phyloP scores from a whole-genome alignment of 1,140 invertebrate genomes.

The Drosophila pectinifera region DNA sequence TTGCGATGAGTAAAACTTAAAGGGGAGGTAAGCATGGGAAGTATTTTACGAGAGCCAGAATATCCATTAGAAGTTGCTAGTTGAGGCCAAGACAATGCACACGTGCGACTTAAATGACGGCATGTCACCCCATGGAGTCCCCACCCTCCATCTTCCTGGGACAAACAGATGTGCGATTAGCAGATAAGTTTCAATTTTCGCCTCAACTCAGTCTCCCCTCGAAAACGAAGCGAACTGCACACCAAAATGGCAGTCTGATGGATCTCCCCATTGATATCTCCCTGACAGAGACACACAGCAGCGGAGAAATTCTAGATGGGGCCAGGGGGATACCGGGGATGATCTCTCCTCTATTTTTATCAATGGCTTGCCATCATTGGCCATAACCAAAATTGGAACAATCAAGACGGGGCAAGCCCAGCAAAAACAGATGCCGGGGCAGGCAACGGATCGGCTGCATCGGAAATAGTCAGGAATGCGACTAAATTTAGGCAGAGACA shows the following conservation, averaged over 20 bases:
- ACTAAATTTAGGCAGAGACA: constrained; percentile 72
- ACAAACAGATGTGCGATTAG: constrained; percentile 81
- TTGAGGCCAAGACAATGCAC: constrained; percentile 65
- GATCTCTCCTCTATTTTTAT: constrained; percentile 68
- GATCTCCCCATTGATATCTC: constrained; percentile 65
- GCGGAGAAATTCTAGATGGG: background rate
- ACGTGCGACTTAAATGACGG: constrained; percentile 51
- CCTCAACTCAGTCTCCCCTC: constrained; percentile 8
- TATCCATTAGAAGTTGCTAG: constrained; percentile 67
- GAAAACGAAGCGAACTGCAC: background rate
- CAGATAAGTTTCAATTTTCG: constrained; percentile 75
- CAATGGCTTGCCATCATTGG: constrained; percentile 67
- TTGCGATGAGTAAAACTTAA: constrained; percentile 22
- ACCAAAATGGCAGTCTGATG: constrained; percentile 31
- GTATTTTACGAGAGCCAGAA: constrained; percentile 34
- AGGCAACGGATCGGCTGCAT: background rate
- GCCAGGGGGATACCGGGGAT: background rate
- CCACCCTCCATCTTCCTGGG: constrained; percentile 49
- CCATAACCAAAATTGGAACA: constrained; percentile 77
- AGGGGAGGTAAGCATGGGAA: background rate
- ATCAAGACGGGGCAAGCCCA: constrained; percentile 60
- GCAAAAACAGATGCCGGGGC: constrained; percentile 54
- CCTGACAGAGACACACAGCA: constrained; percentile 7
- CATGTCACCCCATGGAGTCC: constrained; percentile 9
- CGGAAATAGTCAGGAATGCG: constrained; percentile 76